Conservation (phyloP, 1,140 invertebrate genomes). For the Leptonema lineaticorne region DNA sequence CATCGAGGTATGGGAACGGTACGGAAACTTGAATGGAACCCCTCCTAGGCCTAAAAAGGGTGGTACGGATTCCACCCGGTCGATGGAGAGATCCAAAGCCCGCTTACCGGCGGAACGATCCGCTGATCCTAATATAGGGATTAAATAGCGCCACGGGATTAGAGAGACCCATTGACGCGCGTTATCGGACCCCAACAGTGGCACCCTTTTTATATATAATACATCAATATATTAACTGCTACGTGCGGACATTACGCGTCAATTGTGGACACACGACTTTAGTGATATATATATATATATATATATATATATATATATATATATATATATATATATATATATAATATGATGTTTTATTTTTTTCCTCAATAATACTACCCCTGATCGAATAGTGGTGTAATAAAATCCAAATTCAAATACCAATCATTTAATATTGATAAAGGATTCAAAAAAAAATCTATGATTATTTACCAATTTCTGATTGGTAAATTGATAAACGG, state of each 20-base stretch:
- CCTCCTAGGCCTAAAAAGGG: not conserved
- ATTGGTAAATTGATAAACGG: no score
- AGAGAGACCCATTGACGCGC: conserved; percentile 31
- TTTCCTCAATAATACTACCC: no score
- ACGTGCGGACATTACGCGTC: conserved; percentile 12
- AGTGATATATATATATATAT: not conserved
- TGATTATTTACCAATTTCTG: no score
- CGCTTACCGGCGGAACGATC: conserved; percentile 31
- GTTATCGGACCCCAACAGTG: conserved; percentile 37
- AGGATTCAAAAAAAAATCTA: no score
- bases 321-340: not conserved
- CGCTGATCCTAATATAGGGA: conserved; percentile 40
- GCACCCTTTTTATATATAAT: no score
- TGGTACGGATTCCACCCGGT: not conserved
- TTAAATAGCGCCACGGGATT: conserved; percentile 34
- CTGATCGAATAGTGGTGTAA: no score
- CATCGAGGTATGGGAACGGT: no score
- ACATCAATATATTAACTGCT: conserved; percentile 25
- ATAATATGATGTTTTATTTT: no score
- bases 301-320: not conserved
- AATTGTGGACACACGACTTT: conserved; percentile 1
- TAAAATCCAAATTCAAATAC: no score
- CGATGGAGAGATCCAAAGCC: conserved; percentile 7
- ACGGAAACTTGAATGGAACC: no score
- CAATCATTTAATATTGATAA: no score